Percentiles rank a stretch among this genome's conserved stretches.
These are phyloP conservation scores for Rhinoderma darwinii DNA, from an alignment of 2,113 vertebrate genomes.

Conservation along the genomic window DNA sequence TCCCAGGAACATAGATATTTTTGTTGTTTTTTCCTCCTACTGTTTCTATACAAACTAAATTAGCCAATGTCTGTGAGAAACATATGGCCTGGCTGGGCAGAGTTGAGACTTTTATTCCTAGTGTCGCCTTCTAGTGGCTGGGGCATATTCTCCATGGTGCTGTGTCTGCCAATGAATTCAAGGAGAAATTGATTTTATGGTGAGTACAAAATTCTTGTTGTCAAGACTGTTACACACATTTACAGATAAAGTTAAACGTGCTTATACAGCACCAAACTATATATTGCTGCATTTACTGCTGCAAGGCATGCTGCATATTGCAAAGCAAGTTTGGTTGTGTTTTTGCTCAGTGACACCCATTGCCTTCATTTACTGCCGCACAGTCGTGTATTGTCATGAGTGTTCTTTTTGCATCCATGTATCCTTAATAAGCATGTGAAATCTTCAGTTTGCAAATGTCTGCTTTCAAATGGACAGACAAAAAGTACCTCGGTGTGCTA, in stretches of 20 bases:
- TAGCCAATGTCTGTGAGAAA: too few species aligned
- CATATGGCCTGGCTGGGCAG: too few species aligned
- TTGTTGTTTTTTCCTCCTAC: too few species aligned
- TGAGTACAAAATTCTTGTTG: too few species aligned
- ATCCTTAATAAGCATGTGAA: constrained; percentile 27
- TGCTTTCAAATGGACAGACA: background rate
- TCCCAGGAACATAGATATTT: too few species aligned
- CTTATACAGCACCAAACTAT: background rate
- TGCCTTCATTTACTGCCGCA: background rate
- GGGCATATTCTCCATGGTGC: too few species aligned
- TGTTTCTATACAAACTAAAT: too few species aligned
- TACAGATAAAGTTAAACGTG: background rate
- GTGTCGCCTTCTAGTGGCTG: too few species aligned
- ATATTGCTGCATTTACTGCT: background rate
- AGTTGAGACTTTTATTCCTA: too few species aligned
- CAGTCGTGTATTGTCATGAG: background rate
- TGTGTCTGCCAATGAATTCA: too few species aligned
- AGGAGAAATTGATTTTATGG: too few species aligned
- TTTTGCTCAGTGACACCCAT: constrained; percentile 13
- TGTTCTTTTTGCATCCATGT: background rate
- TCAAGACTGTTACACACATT: background rate
- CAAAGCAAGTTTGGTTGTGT: background rate
- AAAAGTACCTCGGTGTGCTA: too few species aligned
- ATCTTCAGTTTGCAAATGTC: background rate
- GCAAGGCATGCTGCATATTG: constrained; percentile 37